These are phyloP conservation scores for Babyrousa celebensis DNA, from an alignment of 2,797 vertebrate species.

Conservation along the genomic window DNA sequence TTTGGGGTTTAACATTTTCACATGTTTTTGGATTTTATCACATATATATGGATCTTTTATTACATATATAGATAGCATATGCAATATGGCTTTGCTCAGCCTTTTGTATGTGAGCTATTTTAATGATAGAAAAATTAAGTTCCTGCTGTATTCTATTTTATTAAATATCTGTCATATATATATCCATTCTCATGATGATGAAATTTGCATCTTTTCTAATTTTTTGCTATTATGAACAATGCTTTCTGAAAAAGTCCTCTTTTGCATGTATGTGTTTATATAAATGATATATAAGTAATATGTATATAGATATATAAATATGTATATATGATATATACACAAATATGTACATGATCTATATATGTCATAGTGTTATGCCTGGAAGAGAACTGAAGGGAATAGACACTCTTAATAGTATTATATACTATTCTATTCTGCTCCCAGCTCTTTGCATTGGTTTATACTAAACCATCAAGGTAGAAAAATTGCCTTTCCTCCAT, in stretches of 20 bases:
- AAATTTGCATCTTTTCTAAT: not conserved
- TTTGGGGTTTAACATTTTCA: not conserved
- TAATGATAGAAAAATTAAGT: constrained; percentile 10
- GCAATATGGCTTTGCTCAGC: not conserved
- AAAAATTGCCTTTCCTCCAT: not conserved
- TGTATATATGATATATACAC: no score
- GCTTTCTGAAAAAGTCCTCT: not conserved
- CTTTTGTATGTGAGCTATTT: not conserved
- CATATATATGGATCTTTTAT: not conserved
- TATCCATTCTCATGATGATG: not conserved
- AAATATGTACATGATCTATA: not conserved
- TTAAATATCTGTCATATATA: not conserved
- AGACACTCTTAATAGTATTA: not conserved
- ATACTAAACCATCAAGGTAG: not conserved
- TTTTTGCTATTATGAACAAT: not conserved
- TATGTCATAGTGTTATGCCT: not conserved
- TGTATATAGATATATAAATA: not conserved
- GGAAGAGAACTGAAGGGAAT: not conserved
- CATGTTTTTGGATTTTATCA: no score
- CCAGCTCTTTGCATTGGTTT: not conserved
- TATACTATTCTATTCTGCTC: not conserved
- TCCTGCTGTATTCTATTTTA: not conserved
- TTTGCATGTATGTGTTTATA: not conserved
- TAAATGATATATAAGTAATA: not conserved
- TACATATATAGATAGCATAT: not conserved